A percentile compares a stretch with the other conserved stretches of the same genome.
Evolutionary conservation across 2,113 vertebrate species (phyloP).

Genomic region (Pelmatolapia mariae): DNA sequence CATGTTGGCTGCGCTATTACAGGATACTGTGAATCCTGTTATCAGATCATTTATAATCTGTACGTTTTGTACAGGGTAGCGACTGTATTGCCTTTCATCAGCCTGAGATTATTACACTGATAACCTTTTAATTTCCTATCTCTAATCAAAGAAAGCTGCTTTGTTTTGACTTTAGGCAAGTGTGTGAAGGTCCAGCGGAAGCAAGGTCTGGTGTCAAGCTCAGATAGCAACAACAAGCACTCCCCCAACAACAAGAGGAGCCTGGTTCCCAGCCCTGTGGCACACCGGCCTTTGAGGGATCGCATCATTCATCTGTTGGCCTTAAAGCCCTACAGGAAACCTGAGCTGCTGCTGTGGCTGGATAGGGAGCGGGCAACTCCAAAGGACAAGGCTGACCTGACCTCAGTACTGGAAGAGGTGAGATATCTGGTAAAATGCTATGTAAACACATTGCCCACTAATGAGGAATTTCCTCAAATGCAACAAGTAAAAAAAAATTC

Average conservation of each 20-base stretch:
- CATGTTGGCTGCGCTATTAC: slow-evolving; percentile 11
- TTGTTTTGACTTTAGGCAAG: slow-evolving; percentile 65
- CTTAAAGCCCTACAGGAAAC: slow-evolving; percentile 71
- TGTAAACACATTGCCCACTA: neutral
- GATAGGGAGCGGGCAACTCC: slow-evolving; percentile 62
- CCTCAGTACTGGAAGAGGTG: slow-evolving; percentile 74
- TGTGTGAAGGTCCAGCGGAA: slow-evolving; percentile 68
- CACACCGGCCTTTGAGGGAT: slow-evolving; percentile 65
- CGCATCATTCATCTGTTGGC: slow-evolving; percentile 72
- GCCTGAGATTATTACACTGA: neutral
- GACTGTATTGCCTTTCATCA: neutral
- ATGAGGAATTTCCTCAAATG: neutral
- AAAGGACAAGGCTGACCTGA: slow-evolving; percentile 66
- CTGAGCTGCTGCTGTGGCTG: slow-evolving; percentile 70
- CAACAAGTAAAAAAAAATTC: neutral
- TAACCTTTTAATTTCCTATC: neutral
- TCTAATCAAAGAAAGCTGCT: neutral
- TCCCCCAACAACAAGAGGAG: slow-evolving; percentile 72
- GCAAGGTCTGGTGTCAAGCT: slow-evolving; percentile 24
- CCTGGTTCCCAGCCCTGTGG: slow-evolving; percentile 49
- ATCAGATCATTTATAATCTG: slow-evolving; percentile 28
- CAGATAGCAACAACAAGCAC: slow-evolving; percentile 64
- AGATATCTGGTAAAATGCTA: slow-evolving; percentile 10
- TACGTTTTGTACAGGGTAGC: neutral
- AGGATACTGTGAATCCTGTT: slow-evolving; percentile 22